Evolutionary conservation across 92 coral and sea anemone species (phyloP), one percentile per base, ranked within the genome.

Genomic region (Palythoa heliodiscus): DNA sequence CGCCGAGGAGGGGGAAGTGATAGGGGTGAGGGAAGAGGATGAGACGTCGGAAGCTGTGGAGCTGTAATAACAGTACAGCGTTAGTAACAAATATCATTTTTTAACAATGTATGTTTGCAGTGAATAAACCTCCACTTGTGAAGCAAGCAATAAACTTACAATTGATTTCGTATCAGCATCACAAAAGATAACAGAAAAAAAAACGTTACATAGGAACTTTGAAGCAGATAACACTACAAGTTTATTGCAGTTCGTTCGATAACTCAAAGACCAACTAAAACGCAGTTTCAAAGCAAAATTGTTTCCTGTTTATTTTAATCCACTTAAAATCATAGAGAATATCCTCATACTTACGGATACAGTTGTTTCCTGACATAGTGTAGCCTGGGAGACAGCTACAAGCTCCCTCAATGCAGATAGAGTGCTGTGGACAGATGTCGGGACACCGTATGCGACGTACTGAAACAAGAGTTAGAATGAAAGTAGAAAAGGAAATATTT

Each of bases 301-400:
- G 13, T 5, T 24, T 12, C 23, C 9, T 69, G 35, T 25, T 11
- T 11, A 3, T 29, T 69, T 69, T 15, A 29, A 25, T 43, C 1
- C 4, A 8, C 23, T 24, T 7, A 29, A 29, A 35, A 22, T 11
- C 16, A 35, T 69, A 35, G 35, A 69, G 1, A 8, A 11, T 14
- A 20, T 24, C 20, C 20, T 22, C 58, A 35, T 71, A 89, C 95
- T 94, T 90, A 96, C 99, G 95, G n/a, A 89, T 67, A 79, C 99
- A 96, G 72, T 86, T 91, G 84, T 94, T 89, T 54, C 93, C 95
- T 38, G 74, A 86, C 95, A 94, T 94, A 25, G 87, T 81, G 76
- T 94, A 96, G 15, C 99, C 99, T 15, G 98, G 97, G 15, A 86
- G 64, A 71, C 99, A 96, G 52, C 90, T 90, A 70, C 99, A 96